Percentiles rank a stretch among this genome's conserved stretches.
Evolutionary conservation across 2,113 vertebrate species (phyloP).

Genomic region (Kryptolebias marmoratus): DNA sequence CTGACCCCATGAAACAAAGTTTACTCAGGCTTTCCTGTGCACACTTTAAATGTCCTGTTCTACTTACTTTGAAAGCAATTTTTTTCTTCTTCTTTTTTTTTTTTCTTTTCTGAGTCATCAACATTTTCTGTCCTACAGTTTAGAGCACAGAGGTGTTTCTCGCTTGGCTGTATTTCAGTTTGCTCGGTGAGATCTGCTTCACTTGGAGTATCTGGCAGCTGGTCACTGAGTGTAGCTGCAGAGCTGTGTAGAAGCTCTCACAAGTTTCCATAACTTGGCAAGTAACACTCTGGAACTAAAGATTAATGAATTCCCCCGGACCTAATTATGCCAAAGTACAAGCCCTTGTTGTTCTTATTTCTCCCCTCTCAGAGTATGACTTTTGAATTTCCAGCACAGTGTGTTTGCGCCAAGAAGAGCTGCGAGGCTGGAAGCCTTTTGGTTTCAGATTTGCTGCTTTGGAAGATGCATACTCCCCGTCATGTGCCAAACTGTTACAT

Average conservation of each 20-base stretch:
- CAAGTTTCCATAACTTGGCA: constrained; percentile 55
- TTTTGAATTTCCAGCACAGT: constrained; percentile 67
- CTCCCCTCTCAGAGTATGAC: constrained; percentile 43
- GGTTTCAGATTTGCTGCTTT: constrained; percentile 57
- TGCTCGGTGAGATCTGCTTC: constrained; percentile 2
- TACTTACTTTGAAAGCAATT: constrained; percentile 22
- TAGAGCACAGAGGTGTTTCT: constrained; percentile 13
- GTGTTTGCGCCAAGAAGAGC: constrained; percentile 22
- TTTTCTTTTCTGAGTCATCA: background rate
- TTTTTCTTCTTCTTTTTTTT: background rate
- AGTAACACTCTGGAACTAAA: constrained; percentile 44
- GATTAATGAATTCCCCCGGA: constrained; percentile 70
- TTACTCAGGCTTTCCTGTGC: constrained; percentile 78
- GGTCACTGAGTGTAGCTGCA: constrained; percentile 16
- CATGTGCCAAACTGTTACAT: constrained; percentile 34
- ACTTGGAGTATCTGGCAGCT: constrained; percentile 22
- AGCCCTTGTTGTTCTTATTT: constrained; percentile 56
- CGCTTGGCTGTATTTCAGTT: constrained; percentile 12
- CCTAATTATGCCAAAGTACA: constrained; percentile 50
- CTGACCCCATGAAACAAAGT: constrained; percentile 64
- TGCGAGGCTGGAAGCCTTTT: constrained; percentile 60
- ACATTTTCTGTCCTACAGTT: background rate
- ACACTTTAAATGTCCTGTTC: constrained; percentile 50
- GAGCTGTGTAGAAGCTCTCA: constrained; percentile 40
- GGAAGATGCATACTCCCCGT: constrained; percentile 38